Conservation (phyloP, 2,797 vertebrate species). For the Mormyrus hasselquistii region DNA sequence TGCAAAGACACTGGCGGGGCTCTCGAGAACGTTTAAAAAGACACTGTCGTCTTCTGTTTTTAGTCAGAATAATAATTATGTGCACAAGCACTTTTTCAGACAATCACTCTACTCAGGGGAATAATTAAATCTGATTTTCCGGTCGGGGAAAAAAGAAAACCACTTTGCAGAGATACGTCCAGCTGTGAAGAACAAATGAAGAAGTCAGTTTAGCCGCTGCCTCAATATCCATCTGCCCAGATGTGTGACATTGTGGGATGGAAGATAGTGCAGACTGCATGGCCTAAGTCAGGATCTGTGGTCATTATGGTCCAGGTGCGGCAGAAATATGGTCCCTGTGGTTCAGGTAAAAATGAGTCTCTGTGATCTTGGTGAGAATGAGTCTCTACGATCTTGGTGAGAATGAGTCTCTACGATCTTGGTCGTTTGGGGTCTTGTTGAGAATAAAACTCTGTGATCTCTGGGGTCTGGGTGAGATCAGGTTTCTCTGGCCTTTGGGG, state of each 20-base stretch:
- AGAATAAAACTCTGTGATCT: neutral
- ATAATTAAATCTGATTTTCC: conserved; percentile 16
- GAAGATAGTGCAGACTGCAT: neutral
- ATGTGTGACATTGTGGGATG: neutral
- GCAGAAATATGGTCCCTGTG: neutral
- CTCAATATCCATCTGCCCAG: neutral
- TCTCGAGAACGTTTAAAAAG: neutral
- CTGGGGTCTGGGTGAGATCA: neutral
- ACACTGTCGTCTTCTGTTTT: neutral
- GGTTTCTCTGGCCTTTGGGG: neutral
- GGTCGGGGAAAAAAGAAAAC: neutral
- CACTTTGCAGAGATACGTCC: neutral
- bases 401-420: neutral
- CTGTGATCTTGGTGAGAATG: neutral
- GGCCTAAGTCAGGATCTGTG: neutral
- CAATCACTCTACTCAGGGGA: conserved; percentile 4
- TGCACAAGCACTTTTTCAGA: conserved; percentile 2
- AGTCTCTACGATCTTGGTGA: neutral
- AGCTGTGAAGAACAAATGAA: neutral
- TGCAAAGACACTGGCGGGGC: neutral
- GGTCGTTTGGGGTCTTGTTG: neutral
- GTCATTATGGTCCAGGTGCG: neutral
- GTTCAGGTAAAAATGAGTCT: neutral
- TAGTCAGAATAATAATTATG: conserved; percentile 2
- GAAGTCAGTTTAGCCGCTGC: neutral